Conservation (phyloP, 2,888 invertebrate genomes). For the Mesorhabditis spiculigera region DNA sequence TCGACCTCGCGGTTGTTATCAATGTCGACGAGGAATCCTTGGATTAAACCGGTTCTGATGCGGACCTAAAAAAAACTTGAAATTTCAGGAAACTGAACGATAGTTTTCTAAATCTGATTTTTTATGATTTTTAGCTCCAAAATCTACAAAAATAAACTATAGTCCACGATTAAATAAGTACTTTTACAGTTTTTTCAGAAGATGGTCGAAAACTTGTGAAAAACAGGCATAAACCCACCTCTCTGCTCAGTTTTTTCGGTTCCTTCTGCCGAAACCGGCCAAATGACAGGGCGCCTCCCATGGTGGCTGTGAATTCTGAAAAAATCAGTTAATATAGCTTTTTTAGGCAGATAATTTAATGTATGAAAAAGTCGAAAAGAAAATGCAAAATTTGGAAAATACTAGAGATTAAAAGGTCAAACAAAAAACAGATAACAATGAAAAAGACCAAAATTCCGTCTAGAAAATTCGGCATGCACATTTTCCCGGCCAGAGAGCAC, state of each 20-base stretch:
- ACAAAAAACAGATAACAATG: not conserved
- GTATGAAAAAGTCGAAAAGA: not conserved
- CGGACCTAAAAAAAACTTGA: constrained; percentile 22
- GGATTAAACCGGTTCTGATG: constrained; percentile 33
- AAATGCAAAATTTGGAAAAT: not conserved
- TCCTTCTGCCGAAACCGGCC: not conserved
- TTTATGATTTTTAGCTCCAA: too few relatives aligned
- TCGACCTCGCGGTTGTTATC: constrained; percentile 25
- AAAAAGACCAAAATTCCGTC: not conserved
- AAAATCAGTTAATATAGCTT: not conserved
- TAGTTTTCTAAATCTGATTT: too few relatives aligned
- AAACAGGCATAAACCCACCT: too few relatives aligned
- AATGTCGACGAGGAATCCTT: constrained; percentile 33
- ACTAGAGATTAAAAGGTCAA: not conserved
- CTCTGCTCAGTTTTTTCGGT: not conserved
- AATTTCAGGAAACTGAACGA: not conserved
- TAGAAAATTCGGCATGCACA: too few relatives aligned
- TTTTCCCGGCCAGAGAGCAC: too few relatives aligned
- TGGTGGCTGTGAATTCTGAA: not conserved
- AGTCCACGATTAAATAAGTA: not conserved
- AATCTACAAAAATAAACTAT: not conserved
- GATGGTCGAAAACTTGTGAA: not conserved
- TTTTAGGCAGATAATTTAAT: not conserved
- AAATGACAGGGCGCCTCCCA: not conserved
- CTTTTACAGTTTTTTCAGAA: not conserved